Conservation (phyloP, 1,140 invertebrate species). For the Drosophila prosaltans region DNA sequence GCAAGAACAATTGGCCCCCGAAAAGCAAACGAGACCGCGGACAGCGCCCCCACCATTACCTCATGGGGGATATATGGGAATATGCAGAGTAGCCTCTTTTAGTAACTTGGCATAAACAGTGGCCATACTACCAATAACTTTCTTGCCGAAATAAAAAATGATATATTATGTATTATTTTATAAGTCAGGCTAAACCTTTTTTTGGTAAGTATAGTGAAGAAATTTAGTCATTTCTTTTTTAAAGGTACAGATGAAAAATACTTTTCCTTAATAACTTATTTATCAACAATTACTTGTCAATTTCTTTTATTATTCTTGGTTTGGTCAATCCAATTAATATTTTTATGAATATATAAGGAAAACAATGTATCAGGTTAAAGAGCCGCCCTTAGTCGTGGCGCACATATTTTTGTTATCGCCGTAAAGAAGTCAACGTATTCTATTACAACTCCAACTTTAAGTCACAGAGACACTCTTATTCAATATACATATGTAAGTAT, state of each 20-base stretch:
- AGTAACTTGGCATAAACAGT: conserved; percentile 10
- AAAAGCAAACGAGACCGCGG: conserved; percentile 47
- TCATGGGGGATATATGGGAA: conserved; percentile 2
- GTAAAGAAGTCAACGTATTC: conserved; percentile 27
- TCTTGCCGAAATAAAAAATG: background rate
- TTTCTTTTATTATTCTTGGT: too few species aligned
- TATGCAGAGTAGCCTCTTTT: background rate
- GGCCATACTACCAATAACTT: background rate
- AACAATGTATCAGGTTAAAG: conserved; percentile 23
- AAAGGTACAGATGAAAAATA: too few species aligned
- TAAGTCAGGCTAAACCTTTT: too few species aligned
- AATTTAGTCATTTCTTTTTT: too few species aligned
- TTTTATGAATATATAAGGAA: background rate
- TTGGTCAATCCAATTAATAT: background rate
- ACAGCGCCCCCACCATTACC: conserved; percentile 41
- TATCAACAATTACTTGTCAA: too few species aligned
- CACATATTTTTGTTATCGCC: conserved; percentile 70
- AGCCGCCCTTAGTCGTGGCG: conserved; percentile 56
- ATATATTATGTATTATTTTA: too few species aligned
- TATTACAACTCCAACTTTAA: conserved; percentile 38
- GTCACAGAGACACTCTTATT: background rate
- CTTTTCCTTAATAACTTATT: too few species aligned
- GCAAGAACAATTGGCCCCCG: conserved; percentile 74
- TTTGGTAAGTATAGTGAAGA: too few species aligned
- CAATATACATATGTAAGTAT: background rate